A percentile compares a stretch with the other conserved stretches of the same genome.
phyloP scores from a whole-genome alignment of 2,888 invertebrate genomes.

The Anticlea derivata region DNA sequence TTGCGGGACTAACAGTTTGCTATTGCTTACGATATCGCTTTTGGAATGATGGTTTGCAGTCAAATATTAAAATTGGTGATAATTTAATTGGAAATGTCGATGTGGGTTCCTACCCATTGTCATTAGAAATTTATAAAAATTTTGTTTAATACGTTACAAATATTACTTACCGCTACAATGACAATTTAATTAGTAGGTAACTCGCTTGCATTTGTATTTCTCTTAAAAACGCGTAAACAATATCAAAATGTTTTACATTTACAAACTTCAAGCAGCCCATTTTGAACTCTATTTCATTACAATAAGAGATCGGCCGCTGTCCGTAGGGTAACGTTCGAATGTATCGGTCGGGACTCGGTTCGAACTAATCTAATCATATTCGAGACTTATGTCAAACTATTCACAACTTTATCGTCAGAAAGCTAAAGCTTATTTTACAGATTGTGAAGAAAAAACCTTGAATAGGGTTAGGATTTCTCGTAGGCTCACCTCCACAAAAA shows the following conservation, averaged over 20 bases:
- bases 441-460: not conserved
- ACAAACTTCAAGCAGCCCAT: conserved; percentile 14
- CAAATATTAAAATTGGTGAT: conserved; percentile 16
- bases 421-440: not conserved
- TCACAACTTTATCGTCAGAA: conserved; percentile 9
- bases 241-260: conserved; percentile 32
- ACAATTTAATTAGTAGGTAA: too few relatives aligned
- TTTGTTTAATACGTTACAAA: too few relatives aligned
- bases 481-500: conserved; percentile 34
- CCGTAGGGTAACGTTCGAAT: conserved; percentile 50
- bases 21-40: conserved; percentile 24
- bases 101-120: too few relatives aligned
- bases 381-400: conserved; percentile 22
- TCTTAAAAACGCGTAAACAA: conserved; percentile 19
- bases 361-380: conserved; percentile 26
- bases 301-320: conserved; percentile 9
- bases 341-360: conserved; percentile 60
- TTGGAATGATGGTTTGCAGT: conserved; percentile 23
- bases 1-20: conserved; percentile 17
- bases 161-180: too few relatives aligned
- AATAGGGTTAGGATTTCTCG: conserved; percentile 5
- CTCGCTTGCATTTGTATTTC: too few relatives aligned
- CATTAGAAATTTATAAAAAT: too few relatives aligned
- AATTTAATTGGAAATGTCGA: too few relatives aligned
- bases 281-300: conserved; percentile 13